These are phyloP conservation scores for Malurus melanocephalus DNA, from an alignment of 2,113 vertebrate species.

Conservation along the genomic window DNA sequence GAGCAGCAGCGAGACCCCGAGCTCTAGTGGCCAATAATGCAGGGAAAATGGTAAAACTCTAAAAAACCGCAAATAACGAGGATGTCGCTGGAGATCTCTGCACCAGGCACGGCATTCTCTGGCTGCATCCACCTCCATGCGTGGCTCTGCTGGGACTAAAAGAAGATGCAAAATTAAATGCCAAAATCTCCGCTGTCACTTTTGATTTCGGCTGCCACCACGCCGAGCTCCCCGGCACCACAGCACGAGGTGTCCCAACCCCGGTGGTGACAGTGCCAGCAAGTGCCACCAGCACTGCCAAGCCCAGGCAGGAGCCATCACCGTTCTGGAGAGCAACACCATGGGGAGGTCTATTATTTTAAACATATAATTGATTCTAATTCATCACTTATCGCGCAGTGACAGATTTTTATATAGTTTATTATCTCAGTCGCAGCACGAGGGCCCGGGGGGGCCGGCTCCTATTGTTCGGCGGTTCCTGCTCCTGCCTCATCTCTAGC, in stretches of 20 bases:
- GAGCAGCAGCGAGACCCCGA: background rate
- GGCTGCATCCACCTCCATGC: fast-evolving
- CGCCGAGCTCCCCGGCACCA: fast-evolving
- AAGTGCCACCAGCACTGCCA: background rate
- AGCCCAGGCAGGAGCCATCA: conserved; percentile 39
- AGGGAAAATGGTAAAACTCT: background rate
- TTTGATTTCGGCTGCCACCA: background rate
- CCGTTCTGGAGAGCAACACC: conserved; percentile 26
- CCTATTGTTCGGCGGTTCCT: conserved; percentile 63
- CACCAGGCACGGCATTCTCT: fast-evolving
- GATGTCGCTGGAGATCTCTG: background rate
- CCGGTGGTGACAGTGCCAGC: background rate
- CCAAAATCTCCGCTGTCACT: background rate
- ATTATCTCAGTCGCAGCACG: conserved; percentile 68
- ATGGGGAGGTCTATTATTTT: conserved; percentile 73
- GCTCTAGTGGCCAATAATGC: fast-evolving
- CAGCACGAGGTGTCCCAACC: background rate
- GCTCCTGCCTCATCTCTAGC: conserved; percentile 40
- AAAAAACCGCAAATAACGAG: background rate
- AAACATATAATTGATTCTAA: conserved; percentile 80
- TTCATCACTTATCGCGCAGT: conserved; percentile 75
- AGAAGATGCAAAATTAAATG: background rate
- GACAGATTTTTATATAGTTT: conserved; percentile 78
- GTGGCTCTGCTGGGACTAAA: background rate
- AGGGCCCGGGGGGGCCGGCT: conserved; percentile 41